Evolutionary conservation across 2,888 invertebrate species (phyloP), one percentile per base, ranked within the genome.

Genomic region (Chironomus riparius): DNA sequence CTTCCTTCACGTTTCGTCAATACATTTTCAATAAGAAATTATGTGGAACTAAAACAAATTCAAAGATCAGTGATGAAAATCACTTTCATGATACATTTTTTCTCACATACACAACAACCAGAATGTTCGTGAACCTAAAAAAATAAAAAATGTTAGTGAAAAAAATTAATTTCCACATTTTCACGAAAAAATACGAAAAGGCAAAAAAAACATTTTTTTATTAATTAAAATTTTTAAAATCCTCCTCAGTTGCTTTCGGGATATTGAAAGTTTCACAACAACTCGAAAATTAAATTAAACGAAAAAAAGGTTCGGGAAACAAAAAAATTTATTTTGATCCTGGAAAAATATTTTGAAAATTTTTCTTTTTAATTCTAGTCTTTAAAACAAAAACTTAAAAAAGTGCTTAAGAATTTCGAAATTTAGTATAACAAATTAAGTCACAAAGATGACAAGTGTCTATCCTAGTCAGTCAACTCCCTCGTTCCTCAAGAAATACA

Each of bases 231-330:
- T 69, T 68, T 69, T 68, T 38, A 24, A 24, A 69, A 76, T 61
- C 28, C 24, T 76, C 47, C 76, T 76, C 76, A 76, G 76, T 76
- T 76, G 76, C 76, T 62, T 76, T 76, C 69, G 76, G 68, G 48
- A 76, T 50, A 56, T 76, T 69, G 47, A 76, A 76, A 76, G 76
- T 68, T 76, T 50, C 68, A 69, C 76, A 76, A 69, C 76, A 76
- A 47, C 76, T 76, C 56, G 76, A 69, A 48, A 61, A 69, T 15
- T 13, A 56, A 65, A 3, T 65, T 6, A 56, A 74, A 28, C 50
- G 56, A 69, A 22, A 68, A n/a, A 65, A 18, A 18, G n/a, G 56
- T 18, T 15, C n/a, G 18, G 18, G 18, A 24, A 15, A 10, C 4
- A 4, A 18, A 24, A 65, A 69, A 2, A 13, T 12, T 7, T 38